Conservation (phyloP, 2,113 vertebrate genomes). For the Trichechus manatus region DNA sequence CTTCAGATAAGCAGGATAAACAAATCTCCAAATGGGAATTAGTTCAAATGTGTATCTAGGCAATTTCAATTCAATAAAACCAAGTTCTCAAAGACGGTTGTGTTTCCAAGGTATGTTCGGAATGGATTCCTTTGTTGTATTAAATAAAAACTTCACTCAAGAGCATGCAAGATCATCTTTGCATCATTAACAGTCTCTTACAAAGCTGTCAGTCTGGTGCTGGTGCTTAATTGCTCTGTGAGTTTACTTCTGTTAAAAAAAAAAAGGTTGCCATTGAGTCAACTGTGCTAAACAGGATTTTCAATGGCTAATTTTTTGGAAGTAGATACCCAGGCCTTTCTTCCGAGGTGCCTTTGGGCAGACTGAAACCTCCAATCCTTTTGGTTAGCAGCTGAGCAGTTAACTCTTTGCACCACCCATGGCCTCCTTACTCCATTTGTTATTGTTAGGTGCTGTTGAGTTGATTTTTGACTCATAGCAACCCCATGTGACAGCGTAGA, state of each 20-base stretch:
- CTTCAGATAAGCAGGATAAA: slow-evolving; percentile 48
- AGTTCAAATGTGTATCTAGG: slow-evolving; percentile 28
- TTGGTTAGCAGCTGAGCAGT: too few species aligned
- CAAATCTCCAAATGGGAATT: slow-evolving; percentile 30
- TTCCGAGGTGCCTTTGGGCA: too few species aligned
- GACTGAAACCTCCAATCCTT: too few species aligned
- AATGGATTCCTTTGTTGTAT: slow-evolving; percentile 58
- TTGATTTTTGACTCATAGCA: too few species aligned
- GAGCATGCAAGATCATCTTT: slow-evolving; percentile 31
- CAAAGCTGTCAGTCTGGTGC: slow-evolving; percentile 14
- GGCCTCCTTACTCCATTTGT: too few species aligned
- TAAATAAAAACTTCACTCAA: slow-evolving; percentile 41
- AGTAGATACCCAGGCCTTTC: too few species aligned
- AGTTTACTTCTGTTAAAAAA: background rate
- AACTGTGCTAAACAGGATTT: too few species aligned
- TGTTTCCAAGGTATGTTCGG: slow-evolving; percentile 37
- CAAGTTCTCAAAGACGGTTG: slow-evolving; percentile 15
- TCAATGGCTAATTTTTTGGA: too few species aligned
- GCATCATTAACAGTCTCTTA: slow-evolving; percentile 39
- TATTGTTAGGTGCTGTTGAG: too few species aligned
- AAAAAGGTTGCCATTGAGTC: too few species aligned
- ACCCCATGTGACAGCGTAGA: background rate
- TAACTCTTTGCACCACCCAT: too few species aligned
- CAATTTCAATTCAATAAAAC: slow-evolving; percentile 35
- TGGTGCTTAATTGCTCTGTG: background rate